phyloP scores from a whole-genome alignment of 1,140 invertebrate genomes.

The Colletes gigas region DNA sequence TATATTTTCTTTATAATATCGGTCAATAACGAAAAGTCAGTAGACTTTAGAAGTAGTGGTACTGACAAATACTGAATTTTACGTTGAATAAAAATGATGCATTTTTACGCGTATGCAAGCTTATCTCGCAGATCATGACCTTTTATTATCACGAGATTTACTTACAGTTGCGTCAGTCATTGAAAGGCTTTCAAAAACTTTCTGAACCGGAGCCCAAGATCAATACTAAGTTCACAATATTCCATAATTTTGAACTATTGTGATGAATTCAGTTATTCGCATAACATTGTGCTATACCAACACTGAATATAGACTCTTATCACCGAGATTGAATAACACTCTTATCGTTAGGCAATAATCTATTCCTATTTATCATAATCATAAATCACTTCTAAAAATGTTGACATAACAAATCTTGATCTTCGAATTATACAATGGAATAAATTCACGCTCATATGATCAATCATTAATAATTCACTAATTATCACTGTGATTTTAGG shows the following conservation, averaged over 20 bases:
- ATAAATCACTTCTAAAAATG: not conserved
- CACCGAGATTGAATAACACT: not conserved
- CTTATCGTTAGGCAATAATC: not conserved
- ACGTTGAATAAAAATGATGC: not conserved
- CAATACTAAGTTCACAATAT: too few relatives aligned
- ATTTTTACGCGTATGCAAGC: not conserved
- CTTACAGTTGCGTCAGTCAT: not conserved
- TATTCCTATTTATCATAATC: not conserved
- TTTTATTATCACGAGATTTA: not conserved
- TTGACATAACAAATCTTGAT: not conserved
- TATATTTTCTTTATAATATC: not conserved
- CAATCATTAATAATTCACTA: too few relatives aligned
- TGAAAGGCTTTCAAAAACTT: not conserved
- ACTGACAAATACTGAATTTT: not conserved
- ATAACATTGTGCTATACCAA: not conserved
- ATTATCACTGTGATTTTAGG: too few relatives aligned
- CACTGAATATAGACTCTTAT: not conserved
- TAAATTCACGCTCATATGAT: too few relatives aligned
- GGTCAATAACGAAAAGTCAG: not conserved
- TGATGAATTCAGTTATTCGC: too few relatives aligned
- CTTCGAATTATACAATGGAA: not conserved
- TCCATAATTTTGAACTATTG: not conserved
- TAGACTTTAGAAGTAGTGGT: too few relatives aligned
- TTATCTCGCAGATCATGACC: constrained; percentile 23
- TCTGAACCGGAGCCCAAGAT: not conserved